Conservation (phyloP, 2,797 vertebrate species). For the Arnoldichthys spilopterus region DNA sequence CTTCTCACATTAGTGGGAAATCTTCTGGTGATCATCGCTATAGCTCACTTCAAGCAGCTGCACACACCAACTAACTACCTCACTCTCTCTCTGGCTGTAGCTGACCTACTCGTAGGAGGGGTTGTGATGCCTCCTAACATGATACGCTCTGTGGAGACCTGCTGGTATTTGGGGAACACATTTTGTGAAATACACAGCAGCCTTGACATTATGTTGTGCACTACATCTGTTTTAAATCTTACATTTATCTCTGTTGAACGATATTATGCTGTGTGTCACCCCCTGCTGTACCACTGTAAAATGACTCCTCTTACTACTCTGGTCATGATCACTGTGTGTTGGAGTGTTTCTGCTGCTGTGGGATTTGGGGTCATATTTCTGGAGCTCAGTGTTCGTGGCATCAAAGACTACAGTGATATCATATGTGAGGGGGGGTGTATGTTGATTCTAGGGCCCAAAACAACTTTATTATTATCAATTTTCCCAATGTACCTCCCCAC, state of each 20-base stretch:
- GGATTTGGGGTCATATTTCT: slow-evolving; percentile 76
- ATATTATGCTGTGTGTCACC: slow-evolving; percentile 28
- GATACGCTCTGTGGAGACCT: slow-evolving; percentile 70
- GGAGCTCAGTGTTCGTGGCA: slow-evolving; percentile 69
- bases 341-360: slow-evolving; percentile 74
- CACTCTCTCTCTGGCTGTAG: slow-evolving; percentile 44
- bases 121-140: slow-evolving; percentile 65
- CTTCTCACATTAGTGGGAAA: slow-evolving; percentile 58
- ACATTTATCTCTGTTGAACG: slow-evolving; percentile 13
- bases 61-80: slow-evolving; percentile 55
- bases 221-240: neutral
- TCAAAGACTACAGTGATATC: slow-evolving; percentile 56
- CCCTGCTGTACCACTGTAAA: slow-evolving; percentile 46
- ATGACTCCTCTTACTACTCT: slow-evolving; percentile 67
- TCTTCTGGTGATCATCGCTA: slow-evolving; percentile 53
- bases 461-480: neutral
- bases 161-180: neutral
- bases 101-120: slow-evolving; percentile 54
- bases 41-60: slow-evolving; percentile 55
- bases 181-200: slow-evolving; percentile 19
- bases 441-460: slow-evolving; percentile 31
- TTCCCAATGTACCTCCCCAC: neutral
- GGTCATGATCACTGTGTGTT: slow-evolving; percentile 53
- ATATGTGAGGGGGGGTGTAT: slow-evolving; percentile 66
- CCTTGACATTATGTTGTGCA: neutral